phyloP scores from a whole-genome alignment of 2,797 vertebrate species.

The Oreochromis grahami region DNA sequence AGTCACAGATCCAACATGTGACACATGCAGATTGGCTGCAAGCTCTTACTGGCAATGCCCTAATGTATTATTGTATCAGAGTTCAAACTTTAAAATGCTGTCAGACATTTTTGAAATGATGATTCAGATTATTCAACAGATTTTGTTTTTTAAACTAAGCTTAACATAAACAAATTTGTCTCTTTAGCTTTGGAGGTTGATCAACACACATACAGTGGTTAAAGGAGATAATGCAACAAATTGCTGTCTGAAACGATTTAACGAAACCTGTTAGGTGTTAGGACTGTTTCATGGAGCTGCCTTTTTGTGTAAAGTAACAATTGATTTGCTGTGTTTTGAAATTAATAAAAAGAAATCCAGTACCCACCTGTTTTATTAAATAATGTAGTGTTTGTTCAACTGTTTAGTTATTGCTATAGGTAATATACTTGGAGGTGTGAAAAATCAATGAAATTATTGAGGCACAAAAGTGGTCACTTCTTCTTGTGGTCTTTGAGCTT shows the following conservation, averaged over 20 bases:
- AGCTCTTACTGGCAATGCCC: accelerated
- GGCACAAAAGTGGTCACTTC: neutral
- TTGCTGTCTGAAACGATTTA: neutral
- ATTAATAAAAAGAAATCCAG: neutral
- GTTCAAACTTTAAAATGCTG: neutral
- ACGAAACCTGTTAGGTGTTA: neutral
- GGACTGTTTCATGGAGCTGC: neutral
- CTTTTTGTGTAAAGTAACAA: neutral
- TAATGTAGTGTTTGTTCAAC: neutral
- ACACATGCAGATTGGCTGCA: neutral
- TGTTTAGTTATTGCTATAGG: neutral
- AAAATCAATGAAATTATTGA: neutral
- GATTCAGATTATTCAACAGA: neutral
- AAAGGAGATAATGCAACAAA: neutral
- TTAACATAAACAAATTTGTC: neutral
- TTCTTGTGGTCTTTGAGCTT: neutral
- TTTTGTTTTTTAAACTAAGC: neutral
- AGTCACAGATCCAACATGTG: neutral
- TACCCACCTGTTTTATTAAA: neutral
- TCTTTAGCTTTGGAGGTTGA: neutral
- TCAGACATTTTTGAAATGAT: neutral
- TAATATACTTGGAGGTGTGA: neutral
- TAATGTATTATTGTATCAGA: neutral
- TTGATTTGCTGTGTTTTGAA: neutral
- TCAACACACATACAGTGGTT: neutral